These are phyloP conservation scores for Sprattus sprattus DNA, from an alignment of 2,113 vertebrate species.

Conservation along the genomic window DNA sequence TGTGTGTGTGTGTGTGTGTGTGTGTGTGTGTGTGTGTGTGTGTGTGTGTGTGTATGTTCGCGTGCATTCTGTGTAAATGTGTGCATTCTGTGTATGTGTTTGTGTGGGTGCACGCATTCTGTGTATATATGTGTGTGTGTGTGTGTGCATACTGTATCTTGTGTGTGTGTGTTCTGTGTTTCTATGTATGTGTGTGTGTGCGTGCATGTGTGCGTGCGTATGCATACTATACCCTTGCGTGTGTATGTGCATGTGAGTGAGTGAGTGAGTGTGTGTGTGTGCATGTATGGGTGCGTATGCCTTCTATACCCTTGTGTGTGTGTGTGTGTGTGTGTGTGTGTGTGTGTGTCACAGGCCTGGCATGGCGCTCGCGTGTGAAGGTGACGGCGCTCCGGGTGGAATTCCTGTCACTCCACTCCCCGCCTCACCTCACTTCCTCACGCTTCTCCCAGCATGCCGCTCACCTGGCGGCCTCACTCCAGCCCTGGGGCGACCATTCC, in stretches of 20 bases:
- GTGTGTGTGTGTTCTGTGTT: neutral
- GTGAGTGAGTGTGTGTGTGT: neutral
- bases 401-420: neutral
- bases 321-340: neutral
- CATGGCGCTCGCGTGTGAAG: neutral
- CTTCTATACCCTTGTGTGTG: neutral
- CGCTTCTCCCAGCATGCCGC: no score
- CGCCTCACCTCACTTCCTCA: no score
- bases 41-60: neutral
- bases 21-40: neutral
- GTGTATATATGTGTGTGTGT: neutral
- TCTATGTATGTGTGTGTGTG: neutral
- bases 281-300: no score
- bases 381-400: neutral
- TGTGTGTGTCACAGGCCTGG: neutral
- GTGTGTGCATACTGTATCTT: neutral
- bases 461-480: neutral
- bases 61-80: neutral
- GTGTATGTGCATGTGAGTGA: neutral
- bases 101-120: neutral
- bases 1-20: no score
- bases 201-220: neutral
- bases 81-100: neutral
- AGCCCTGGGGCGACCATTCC: conserved; percentile 34
- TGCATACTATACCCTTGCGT: no score